These are phyloP conservation scores for Microctenopoma stevenorrisi DNA, from an alignment of 2,797 vertebrate species.

Conservation along the genomic window DNA sequence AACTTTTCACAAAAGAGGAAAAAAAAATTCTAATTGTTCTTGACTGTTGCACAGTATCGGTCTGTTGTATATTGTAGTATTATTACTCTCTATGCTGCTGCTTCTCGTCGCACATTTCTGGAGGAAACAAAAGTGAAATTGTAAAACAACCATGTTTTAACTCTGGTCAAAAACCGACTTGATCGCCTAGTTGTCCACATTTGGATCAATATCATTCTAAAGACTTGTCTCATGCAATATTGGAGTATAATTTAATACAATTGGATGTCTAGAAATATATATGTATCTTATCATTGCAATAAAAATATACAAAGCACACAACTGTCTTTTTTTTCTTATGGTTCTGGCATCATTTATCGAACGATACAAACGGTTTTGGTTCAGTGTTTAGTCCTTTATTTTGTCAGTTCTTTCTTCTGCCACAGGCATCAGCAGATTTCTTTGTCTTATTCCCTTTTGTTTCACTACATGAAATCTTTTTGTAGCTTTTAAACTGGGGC, in stretches of 20 bases:
- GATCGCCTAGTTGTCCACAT: slow-evolving; percentile 72
- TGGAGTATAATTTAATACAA: slow-evolving; percentile 85
- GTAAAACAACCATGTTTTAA: slow-evolving; percentile 64
- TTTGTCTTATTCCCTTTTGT: neutral
- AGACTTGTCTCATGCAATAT: slow-evolving; percentile 80
- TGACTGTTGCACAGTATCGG: slow-evolving; percentile 80
- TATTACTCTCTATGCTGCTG: slow-evolving; percentile 78
- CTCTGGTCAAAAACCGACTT: slow-evolving; percentile 71
- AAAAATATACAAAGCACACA: slow-evolving; percentile 82
- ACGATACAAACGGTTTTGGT: neutral
- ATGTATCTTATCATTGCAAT: slow-evolving; percentile 88
- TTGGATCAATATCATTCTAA: slow-evolving; percentile 76
- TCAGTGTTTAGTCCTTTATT: slow-evolving; percentile 40
- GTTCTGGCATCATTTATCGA: too few species aligned
- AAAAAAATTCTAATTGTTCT: slow-evolving; percentile 55
- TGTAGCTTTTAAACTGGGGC: neutral
- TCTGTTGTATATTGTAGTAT: slow-evolving; percentile 81
- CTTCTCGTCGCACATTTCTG: slow-evolving; percentile 74
- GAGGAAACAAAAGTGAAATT: slow-evolving; percentile 66
- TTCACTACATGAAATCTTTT: slow-evolving; percentile 1
- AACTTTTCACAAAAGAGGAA: slow-evolving; percentile 53
- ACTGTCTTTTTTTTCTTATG: slow-evolving; percentile 25
- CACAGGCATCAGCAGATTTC: neutral
- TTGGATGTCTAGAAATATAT: slow-evolving; percentile 85
- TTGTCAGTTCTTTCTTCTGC: slow-evolving; percentile 7